These are phyloP conservation scores for Pitta sordida DNA, from an alignment of 2,113 vertebrate genomes.

Conservation along the genomic window DNA sequence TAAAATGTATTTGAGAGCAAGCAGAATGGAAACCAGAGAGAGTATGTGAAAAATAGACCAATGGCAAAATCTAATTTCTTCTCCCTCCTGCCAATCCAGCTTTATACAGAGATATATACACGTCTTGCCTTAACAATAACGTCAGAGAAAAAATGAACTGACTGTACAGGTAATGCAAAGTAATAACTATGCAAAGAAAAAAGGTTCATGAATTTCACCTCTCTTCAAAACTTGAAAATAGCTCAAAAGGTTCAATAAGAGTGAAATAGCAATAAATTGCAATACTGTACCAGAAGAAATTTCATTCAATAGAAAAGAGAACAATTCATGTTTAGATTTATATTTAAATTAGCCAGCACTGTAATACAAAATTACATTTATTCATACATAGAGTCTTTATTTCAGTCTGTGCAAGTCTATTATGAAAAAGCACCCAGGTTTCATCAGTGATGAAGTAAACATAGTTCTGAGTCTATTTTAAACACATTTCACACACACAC, in stretches of 20 bases:
- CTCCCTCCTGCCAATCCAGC: neutral
- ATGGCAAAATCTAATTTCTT: neutral
- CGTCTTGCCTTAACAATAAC: neutral
- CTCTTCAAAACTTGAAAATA: neutral
- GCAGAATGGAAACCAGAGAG: neutral
- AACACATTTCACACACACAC: neutral
- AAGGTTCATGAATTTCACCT: neutral
- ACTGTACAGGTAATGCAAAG: neutral
- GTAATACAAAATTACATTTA: neutral
- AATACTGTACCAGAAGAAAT: neutral
- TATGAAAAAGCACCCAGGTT: neutral
- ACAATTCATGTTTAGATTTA: slow-evolving; percentile 11
- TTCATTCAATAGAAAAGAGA: neutral
- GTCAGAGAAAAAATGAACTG: neutral
- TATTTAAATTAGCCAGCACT: neutral
- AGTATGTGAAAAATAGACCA: neutral
- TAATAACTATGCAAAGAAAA: neutral
- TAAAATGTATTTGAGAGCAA: neutral
- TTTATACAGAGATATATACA: neutral
- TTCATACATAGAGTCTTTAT: neutral
- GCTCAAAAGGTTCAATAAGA: neutral
- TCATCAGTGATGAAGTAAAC: neutral
- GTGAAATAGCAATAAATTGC: neutral
- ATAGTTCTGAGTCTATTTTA: neutral
- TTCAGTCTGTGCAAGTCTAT: neutral